phyloP scores from a whole-genome alignment of 2,113 vertebrate species.

The Syngnathus typhle region DNA sequence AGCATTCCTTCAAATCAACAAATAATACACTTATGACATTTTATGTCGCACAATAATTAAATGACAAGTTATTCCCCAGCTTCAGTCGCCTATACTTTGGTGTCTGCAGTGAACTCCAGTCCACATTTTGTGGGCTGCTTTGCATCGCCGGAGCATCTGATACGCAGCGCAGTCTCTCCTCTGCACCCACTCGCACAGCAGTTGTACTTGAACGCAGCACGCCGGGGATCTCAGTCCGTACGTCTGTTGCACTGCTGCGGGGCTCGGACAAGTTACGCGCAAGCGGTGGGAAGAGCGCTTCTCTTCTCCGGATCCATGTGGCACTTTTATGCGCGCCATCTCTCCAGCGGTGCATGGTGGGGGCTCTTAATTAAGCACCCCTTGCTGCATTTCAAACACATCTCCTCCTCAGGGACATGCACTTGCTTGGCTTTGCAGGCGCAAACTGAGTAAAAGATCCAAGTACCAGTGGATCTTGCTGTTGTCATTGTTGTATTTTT shows the following conservation, averaged over 20 bases:
- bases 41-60: too few species aligned
- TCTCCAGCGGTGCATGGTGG: constrained; percentile 18
- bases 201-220: constrained; percentile 36
- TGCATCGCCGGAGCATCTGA: constrained; percentile 37
- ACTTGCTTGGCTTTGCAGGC: constrained; percentile 16
- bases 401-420: constrained; percentile 28
- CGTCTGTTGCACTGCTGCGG: constrained; percentile 29
- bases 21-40: too few species aligned
- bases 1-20: too few species aligned
- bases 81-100: not conserved
- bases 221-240: constrained; percentile 9
- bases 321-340: constrained; percentile 32
- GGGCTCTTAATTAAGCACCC: constrained; percentile 26
- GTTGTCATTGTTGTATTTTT: not conserved
- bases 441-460: constrained; percentile 30
- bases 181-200: constrained; percentile 10
- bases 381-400: constrained; percentile 7
- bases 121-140: constrained; percentile 55
- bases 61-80: not conserved
- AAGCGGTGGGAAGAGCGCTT: constrained; percentile 20
- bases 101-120: constrained; percentile 40
- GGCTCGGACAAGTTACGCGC: constrained; percentile 47
- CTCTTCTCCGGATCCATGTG: constrained; percentile 54
- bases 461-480: constrained; percentile 37
- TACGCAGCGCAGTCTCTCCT: constrained; percentile 21